A percentile compares a stretch with the other conserved stretches of the same genome.
phyloP scores from a whole-genome alignment of 1,140 invertebrate genomes.

The Ylistrum balloti region DNA sequence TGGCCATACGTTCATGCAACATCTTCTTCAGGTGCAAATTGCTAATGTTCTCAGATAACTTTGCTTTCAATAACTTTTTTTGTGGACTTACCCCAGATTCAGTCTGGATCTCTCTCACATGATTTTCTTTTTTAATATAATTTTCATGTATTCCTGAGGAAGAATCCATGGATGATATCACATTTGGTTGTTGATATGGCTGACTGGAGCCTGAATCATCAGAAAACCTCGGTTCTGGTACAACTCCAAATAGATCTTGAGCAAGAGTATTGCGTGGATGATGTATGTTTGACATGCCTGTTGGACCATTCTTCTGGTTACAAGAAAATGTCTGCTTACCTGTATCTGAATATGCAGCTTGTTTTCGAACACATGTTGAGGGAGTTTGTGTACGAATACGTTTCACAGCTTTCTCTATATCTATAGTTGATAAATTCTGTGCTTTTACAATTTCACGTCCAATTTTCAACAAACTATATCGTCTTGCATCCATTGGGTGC shows the following conservation, averaged over 20 bases:
- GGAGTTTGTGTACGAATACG: neutral
- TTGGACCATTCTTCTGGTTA: neutral
- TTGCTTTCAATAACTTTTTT: conserved; percentile 12
- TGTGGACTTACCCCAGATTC: neutral
- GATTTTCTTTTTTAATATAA: neutral
- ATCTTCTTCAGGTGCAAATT: conserved; percentile 1
- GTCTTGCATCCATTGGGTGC: conserved; percentile 79
- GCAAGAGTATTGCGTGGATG: neutral
- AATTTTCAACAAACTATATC: conserved; percentile 79
- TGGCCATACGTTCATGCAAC: neutral
- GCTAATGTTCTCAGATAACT: conserved; percentile 32
- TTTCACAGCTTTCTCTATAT: conserved; percentile 60
- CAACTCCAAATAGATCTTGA: conserved; percentile 11
- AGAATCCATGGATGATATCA: neutral
- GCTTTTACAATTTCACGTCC: conserved; percentile 76
- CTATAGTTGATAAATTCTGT: conserved; percentile 61
- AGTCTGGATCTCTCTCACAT: neutral
- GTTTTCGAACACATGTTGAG: neutral
- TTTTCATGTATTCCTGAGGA: neutral
- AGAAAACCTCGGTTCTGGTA: neutral
- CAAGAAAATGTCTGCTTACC: no score
- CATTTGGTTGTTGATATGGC: neutral
- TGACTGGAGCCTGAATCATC: neutral
- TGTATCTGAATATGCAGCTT: neutral
- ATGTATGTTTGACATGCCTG: neutral